phyloP scores from a whole-genome alignment of 1,140 invertebrate genomes.

The Macrocentrus cingulum region DNA sequence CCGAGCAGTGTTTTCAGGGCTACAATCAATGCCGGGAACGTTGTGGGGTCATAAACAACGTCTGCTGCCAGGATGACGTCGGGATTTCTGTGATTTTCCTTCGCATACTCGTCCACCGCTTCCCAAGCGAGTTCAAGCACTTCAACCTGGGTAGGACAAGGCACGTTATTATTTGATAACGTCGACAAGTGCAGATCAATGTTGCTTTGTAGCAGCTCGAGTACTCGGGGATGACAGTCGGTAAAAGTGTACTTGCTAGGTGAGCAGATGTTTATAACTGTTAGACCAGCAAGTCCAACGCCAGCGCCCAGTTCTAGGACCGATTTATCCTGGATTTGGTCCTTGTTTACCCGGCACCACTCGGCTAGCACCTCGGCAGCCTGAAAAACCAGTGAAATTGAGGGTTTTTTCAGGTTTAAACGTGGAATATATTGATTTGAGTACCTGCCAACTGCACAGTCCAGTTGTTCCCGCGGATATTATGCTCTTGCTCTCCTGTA shows the following conservation, averaged over 20 bases:
- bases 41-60: constrained; percentile 57
- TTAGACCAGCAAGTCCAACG: constrained; percentile 61
- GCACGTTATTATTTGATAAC: constrained; percentile 8
- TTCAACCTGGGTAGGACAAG: constrained; percentile 32
- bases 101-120: constrained; percentile 44
- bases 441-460: constrained; percentile 62
- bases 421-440: constrained; percentile 24
- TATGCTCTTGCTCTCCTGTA: constrained; percentile 60
- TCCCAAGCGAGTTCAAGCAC: constrained; percentile 59
- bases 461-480: constrained; percentile 64
- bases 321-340: constrained; percentile 47
- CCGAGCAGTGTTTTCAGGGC: constrained; percentile 50
- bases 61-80: constrained; percentile 61
- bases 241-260: constrained; percentile 59
- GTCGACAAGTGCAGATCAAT: constrained; percentile 49
- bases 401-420: background rate
- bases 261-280: constrained; percentile 49
- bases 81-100: constrained; percentile 33
- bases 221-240: constrained; percentile 60
- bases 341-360: constrained; percentile 58
- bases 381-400: constrained; percentile 35
- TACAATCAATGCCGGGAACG: constrained; percentile 49
- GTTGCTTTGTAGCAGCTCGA: constrained; percentile 56
- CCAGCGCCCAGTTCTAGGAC: constrained; percentile 65
- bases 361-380: constrained; percentile 58